Conservation (phyloP, 2,888 invertebrate genomes). For the Adelphocoris suturalis region DNA sequence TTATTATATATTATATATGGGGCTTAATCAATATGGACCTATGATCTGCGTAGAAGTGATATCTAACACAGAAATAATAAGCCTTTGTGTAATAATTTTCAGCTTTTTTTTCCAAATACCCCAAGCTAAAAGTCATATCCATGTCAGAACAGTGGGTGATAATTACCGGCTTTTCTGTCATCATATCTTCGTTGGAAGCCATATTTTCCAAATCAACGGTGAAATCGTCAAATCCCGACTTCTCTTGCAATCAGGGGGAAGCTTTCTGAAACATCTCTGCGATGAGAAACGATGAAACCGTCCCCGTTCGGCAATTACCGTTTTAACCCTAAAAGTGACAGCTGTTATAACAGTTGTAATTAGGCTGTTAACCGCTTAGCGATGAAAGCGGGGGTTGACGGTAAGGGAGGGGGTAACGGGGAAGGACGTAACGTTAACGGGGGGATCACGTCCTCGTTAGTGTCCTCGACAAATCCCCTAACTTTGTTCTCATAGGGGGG, state of each 20-base stretch:
- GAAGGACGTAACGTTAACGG: too few relatives aligned
- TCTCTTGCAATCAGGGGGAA: neutral
- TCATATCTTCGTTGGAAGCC: neutral
- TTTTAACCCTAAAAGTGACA: slow-evolving; percentile 45
- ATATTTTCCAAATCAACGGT: neutral
- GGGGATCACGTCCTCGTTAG: slow-evolving; percentile 29
- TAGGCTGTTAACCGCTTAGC: slow-evolving; percentile 23
- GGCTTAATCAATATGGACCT: too few relatives aligned
- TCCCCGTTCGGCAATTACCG: slow-evolving; percentile 21
- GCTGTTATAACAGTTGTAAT: slow-evolving; percentile 54
- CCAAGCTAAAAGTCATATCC: too few relatives aligned
- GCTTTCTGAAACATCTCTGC: neutral
- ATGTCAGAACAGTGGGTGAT: too few relatives aligned
- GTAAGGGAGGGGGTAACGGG: neutral
- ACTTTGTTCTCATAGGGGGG: neutral
- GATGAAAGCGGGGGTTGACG: neutral
- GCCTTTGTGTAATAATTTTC: too few relatives aligned
- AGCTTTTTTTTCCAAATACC: too few relatives aligned
- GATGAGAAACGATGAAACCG: slow-evolving; percentile 1
- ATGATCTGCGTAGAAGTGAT: too few relatives aligned
- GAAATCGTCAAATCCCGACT: neutral
- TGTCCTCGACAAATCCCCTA: slow-evolving; percentile 3
- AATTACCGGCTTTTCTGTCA: too few relatives aligned
- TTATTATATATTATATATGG: too few relatives aligned
- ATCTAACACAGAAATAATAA: too few relatives aligned